A percentile compares a stretch with the other conserved stretches of the same genome.
Evolutionary conservation across 2,797 vertebrate species (phyloP).

Genomic region (Harpagifer antarcticus): DNA sequence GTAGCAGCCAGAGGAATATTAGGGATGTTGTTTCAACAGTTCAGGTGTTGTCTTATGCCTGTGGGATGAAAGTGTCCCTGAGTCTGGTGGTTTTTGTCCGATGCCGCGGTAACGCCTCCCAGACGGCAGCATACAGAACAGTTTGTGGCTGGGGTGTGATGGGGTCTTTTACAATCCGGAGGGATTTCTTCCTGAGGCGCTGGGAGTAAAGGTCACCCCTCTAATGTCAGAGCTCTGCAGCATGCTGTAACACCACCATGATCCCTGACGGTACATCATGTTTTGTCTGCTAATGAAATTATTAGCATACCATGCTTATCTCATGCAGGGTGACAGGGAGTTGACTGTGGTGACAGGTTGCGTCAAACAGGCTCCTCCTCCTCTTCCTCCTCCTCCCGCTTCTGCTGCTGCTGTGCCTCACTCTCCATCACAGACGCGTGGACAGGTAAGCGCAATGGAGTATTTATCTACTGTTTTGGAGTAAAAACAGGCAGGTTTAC

Average conservation of each 20-base stretch:
- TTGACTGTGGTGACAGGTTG: slow-evolving; percentile 9
- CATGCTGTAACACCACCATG: not conserved
- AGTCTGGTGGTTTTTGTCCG: too few species aligned
- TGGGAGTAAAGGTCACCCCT: too few species aligned
- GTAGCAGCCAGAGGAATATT: too few species aligned
- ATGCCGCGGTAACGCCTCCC: too few species aligned
- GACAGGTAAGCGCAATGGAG: slow-evolving; percentile 67
- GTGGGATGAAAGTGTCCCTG: too few species aligned
- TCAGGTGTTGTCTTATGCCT: too few species aligned
- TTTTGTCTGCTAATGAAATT: not conserved
- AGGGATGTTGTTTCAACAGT: too few species aligned
- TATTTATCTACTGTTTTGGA: not conserved
- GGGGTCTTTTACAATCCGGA: too few species aligned
- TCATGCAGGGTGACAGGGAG: not conserved
- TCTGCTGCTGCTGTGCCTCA: slow-evolving; percentile 35
- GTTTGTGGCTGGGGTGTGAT: too few species aligned
- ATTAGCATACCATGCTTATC: not conserved
- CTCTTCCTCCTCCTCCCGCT: not conserved
- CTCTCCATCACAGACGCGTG: slow-evolving; percentile 55
- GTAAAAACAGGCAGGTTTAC: accelerated
- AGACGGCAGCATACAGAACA: too few species aligned
- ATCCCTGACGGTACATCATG: not conserved
- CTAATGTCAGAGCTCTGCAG: too few species aligned
- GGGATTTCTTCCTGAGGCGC: too few species aligned
- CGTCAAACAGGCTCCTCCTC: slow-evolving; percentile 46